Conservation (phyloP, 2,797 vertebrate genomes). For the Gobio occitaniae region DNA sequence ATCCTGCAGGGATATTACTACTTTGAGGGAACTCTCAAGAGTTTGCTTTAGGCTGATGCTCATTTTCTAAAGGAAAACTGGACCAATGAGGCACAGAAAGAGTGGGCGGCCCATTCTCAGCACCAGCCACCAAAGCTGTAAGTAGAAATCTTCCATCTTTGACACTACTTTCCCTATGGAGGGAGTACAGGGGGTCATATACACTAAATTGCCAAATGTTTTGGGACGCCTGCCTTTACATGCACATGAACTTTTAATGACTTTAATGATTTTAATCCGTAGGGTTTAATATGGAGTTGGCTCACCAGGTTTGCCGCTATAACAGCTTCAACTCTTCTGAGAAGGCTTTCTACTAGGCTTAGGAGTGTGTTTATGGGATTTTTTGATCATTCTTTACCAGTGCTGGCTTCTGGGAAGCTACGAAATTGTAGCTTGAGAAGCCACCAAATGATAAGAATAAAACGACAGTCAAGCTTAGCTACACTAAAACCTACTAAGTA, state of each 20-base stretch:
- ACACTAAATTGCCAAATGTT: no score
- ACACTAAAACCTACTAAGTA: background rate
- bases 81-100: constrained; percentile 1
- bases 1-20: constrained; percentile 29
- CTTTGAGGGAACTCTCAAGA: constrained; percentile 20
- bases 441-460: background rate
- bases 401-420: background rate
- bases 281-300: no score
- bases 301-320: no score
- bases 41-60: constrained; percentile 31
- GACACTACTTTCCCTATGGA: background rate
- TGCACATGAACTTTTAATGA: no score
- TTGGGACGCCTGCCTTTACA: no score
- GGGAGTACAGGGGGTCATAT: background rate
- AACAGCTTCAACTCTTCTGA: no score
- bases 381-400: background rate
- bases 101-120: background rate
- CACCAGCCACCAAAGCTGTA: constrained; percentile 14
- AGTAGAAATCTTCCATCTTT: constrained; percentile 12
- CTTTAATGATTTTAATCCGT: no score
- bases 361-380: no score
- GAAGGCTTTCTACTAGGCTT: no score
- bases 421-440: background rate
- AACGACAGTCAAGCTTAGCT: background rate
- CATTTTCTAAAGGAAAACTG: constrained; percentile 18